Base-by-base conservation (phyloP, 2,888 invertebrate genomes). In the Hofmannophila pseudospretella region DNA sequence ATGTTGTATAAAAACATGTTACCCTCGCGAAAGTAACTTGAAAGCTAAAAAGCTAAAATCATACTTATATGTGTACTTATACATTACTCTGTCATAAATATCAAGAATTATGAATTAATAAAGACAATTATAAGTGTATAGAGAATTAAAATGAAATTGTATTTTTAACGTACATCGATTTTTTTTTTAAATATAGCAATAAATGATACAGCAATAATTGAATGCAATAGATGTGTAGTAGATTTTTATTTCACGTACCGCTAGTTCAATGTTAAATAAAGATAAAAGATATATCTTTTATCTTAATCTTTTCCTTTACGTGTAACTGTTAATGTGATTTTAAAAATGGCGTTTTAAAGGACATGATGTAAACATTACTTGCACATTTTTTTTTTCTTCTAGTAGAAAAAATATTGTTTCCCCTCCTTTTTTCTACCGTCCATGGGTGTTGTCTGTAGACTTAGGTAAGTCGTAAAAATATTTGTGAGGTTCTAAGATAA, bases 391-490 rank as follows among this genome's bases (percentile, higher is more conserved):
- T 2, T 29, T 29, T 29, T 29, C 14, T 29, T 2, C 14, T 29
- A 14, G 7, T 10, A 27, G 11, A 27, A 26, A 26, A 46, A 48
- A 36, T 38, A 38, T 41, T 36, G 34, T 54, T 51, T 54, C 44
- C 49, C 55, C 49, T 49, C 51, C 48, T 64, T 61, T 67, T 78
- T 81, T 78, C 76, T 67, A 79, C 84, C 84, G 84, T 84, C 84
- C 84, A 84, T 81, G 54, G 67, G 58, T 84, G 82, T 84, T 76
- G 81, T 84, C 66, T 41, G 58, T 71, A 74, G 70, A 60, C 49
- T 57, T 69, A 64, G 60, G 45, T 55, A 52, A 54, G 41, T 39
- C 44, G 47, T 49, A 27, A 3, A 25, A 20, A 23, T 23, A 23
- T 4, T 2, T 23, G n/a, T 23, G 23, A 23, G 8, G 25, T 32